Conservation (phyloP, 2,113 vertebrate species). For the Acanthisitta chloris region DNA sequence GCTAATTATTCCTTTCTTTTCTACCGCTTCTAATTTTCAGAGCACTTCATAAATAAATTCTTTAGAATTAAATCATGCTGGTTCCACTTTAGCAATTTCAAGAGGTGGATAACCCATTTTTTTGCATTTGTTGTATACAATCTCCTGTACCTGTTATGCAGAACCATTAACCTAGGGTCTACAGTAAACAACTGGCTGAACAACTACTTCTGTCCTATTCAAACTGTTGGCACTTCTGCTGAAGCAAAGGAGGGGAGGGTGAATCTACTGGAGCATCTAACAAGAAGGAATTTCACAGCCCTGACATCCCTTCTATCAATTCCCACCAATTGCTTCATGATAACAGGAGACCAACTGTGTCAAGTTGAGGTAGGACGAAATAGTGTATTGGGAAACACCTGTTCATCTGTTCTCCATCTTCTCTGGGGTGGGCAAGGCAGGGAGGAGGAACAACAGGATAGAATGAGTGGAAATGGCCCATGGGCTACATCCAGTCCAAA, state of each 20-base stretch:
- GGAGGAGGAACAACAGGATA: not conserved
- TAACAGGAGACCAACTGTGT: not conserved
- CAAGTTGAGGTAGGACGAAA: not conserved
- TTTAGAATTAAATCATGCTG: not conserved
- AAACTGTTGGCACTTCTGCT: not conserved
- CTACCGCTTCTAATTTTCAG: not conserved
- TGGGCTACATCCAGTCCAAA: too few relatives aligned
- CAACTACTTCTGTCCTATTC: not conserved
- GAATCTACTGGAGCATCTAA: not conserved
- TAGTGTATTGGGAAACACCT: not conserved
- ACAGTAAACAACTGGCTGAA: not conserved
- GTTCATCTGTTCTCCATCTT: not conserved
- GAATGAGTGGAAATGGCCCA: not conserved
- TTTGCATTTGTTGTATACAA: not conserved
- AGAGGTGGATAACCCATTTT: not conserved
- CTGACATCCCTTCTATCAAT: not conserved
- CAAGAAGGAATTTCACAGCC: not conserved
- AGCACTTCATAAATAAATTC: not conserved
- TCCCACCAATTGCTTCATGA: not conserved
- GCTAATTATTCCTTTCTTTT: not conserved
- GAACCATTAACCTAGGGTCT: not conserved
- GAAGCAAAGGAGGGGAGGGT: not conserved
- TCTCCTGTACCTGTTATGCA: not conserved
- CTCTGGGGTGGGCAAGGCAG: not conserved
- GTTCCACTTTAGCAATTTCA: not conserved